phyloP scores from a whole-genome alignment of 92 coral and sea anemone species.

The Pocillopora meandrina region DNA sequence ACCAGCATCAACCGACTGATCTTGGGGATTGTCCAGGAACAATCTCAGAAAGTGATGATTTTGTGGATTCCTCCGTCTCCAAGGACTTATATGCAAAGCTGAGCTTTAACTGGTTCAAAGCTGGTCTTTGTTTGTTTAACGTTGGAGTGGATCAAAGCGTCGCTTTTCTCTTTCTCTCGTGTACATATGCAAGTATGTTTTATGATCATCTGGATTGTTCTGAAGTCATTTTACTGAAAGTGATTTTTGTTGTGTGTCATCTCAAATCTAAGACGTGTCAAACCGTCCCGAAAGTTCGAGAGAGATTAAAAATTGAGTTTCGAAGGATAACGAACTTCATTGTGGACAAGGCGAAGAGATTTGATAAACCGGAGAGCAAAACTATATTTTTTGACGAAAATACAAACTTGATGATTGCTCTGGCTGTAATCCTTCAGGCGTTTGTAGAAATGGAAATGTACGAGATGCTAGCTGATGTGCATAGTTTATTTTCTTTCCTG shows the following conservation, averaged over 20 bases:
- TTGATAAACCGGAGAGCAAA: not conserved
- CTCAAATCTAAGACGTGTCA: not conserved
- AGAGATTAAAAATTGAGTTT: not conserved
- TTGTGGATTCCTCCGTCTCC: not conserved
- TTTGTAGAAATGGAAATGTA: conserved; percentile 1
- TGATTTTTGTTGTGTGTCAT: not conserved
- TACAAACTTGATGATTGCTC: not conserved
- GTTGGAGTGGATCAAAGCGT: not conserved
- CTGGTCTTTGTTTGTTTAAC: not conserved
- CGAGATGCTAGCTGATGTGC: not conserved
- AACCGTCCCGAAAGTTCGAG: not conserved
- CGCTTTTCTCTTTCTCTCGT: not conserved
- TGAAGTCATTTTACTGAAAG: not conserved
- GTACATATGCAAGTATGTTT: not conserved
- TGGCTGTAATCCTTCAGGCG: not conserved
- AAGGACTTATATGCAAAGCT: not conserved
- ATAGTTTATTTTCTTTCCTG: not conserved
- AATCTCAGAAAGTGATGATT: not conserved
- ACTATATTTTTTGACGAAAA: not conserved
- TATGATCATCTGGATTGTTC: not conserved
- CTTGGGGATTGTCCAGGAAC: not conserved
- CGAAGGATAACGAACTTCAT: not conserved
- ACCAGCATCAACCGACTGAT: not conserved
- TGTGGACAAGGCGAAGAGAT: not conserved
- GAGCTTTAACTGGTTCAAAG: not conserved